A percentile compares a stretch with the other conserved stretches of the same genome.
These are phyloP conservation scores for Pomphorhynchus laevis DNA, from an alignment of 1,140 invertebrate genomes.

Conservation along the genomic window DNA sequence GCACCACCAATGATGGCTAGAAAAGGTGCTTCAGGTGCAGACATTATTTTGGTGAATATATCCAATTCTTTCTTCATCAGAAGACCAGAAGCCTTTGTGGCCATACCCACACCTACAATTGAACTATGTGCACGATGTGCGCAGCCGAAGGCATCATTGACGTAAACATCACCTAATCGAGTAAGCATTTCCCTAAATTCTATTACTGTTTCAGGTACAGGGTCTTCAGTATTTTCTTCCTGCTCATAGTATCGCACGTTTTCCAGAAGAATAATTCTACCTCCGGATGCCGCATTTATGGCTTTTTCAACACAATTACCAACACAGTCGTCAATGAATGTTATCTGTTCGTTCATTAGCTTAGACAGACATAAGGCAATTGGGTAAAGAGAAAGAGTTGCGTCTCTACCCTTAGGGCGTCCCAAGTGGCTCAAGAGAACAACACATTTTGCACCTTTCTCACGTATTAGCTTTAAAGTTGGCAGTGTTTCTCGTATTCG, in stretches of 20 bases:
- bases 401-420: neutral
- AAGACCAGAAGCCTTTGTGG: neutral
- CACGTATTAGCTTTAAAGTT: neutral
- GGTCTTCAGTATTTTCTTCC: neutral
- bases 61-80: conserved; percentile 1
- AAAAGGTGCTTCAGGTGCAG: neutral
- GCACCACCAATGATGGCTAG: neutral
- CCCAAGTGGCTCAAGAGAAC: neutral
- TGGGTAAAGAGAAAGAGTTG: neutral
- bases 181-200: neutral
- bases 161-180: conserved; percentile 1
- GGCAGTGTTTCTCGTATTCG: neutral
- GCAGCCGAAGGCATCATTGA: neutral
- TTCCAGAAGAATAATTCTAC: conserved; percentile 1
- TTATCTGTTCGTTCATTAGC: neutral
- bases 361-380: neutral
- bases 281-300: neutral
- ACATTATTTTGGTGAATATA: neutral
- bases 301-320: neutral
- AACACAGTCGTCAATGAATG: neutral
- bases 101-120: neutral
- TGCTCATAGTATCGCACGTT: neutral
- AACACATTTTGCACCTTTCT: conserved; percentile 1
- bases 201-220: neutral
- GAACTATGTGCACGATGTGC: conserved; percentile 3